phyloP scores from a whole-genome alignment of 1,140 invertebrate species.

The Carcinoscorpius rotundicauda region DNA sequence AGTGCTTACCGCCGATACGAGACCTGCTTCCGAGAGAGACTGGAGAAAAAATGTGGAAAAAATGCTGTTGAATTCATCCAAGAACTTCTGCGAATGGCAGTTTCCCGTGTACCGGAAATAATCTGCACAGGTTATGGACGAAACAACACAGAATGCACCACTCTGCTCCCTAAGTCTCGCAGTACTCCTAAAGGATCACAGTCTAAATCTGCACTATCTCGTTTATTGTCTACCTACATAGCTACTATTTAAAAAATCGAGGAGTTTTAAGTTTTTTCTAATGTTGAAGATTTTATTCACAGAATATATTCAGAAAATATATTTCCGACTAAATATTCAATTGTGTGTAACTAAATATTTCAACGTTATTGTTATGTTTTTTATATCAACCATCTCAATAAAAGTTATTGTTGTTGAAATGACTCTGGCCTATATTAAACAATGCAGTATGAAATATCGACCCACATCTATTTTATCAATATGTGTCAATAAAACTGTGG shows the following conservation, averaged over 20 bases:
- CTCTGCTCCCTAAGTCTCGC: slow-evolving; percentile 16
- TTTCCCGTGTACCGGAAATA: slow-evolving; percentile 26
- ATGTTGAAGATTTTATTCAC: too few relatives aligned
- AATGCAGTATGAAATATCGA: too few relatives aligned
- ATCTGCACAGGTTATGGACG: slow-evolving; percentile 23
- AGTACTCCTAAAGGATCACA: slow-evolving; percentile 21
- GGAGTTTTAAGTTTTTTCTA: too few relatives aligned
- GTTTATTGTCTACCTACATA: slow-evolving; percentile 21
- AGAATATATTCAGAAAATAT: too few relatives aligned
- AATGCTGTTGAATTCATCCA: slow-evolving; percentile 25
- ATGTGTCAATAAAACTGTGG: too few relatives aligned
- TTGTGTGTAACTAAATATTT: too few relatives aligned
- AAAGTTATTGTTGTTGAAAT: too few relatives aligned
- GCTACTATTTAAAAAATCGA: neutral
- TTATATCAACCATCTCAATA: too few relatives aligned
- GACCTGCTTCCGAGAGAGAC: slow-evolving; percentile 21
- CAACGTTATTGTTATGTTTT: too few relatives aligned
- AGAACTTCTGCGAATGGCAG: slow-evolving; percentile 24
- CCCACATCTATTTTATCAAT: too few relatives aligned
- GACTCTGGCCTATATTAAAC: too few relatives aligned
- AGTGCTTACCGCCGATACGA: slow-evolving; percentile 18
- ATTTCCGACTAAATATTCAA: too few relatives aligned
- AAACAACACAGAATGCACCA: slow-evolving; percentile 17
- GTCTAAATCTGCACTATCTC: slow-evolving; percentile 21
- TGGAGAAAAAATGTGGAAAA: slow-evolving; percentile 27